A percentile compares a stretch with the other conserved stretches of the same genome.
phyloP scores from a whole-genome alignment of 1,140 invertebrate genomes.

The Cheumatopsyche charites region DNA sequence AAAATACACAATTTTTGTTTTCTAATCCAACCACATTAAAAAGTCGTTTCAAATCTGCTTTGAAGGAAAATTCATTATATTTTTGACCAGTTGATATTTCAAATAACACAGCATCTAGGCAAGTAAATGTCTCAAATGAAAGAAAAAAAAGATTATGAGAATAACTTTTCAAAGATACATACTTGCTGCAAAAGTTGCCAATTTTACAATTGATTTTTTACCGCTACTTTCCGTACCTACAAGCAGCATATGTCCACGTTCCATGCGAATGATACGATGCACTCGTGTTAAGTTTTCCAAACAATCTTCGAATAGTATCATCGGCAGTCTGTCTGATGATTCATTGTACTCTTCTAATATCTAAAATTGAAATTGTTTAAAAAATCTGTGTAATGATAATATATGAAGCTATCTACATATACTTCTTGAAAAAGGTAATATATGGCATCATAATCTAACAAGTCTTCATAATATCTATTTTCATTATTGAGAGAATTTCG shows the following conservation, averaged over 20 bases:
- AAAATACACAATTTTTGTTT: slow-evolving; percentile 78
- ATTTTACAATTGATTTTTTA: slow-evolving; percentile 74
- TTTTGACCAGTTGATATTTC: slow-evolving; percentile 81
- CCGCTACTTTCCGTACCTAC: slow-evolving; percentile 88
- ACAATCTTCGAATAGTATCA: slow-evolving; percentile 90
- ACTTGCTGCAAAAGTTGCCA: slow-evolving; percentile 78
- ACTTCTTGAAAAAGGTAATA: slow-evolving; percentile 86
- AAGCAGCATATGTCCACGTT: slow-evolving; percentile 82
- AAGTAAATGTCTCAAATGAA: background rate
- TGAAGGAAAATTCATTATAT: slow-evolving; percentile 81
- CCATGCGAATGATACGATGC: slow-evolving; percentile 81
- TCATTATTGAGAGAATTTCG: slow-evolving; percentile 80
- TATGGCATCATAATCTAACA: slow-evolving; percentile 86
- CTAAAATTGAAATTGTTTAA: slow-evolving; percentile 54
- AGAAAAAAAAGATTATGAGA: slow-evolving; percentile 1
- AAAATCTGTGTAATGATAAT: background rate
- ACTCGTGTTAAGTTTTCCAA: slow-evolving; percentile 86
- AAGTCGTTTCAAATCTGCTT: slow-evolving; percentile 83
- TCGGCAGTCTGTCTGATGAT: slow-evolving; percentile 68
- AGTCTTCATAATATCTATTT: slow-evolving; percentile 83
- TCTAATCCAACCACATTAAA: slow-evolving; percentile 79
- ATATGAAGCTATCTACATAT: slow-evolving; percentile 29
- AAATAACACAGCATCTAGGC: slow-evolving; percentile 74
- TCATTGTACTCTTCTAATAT: slow-evolving; percentile 89
- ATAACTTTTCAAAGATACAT: slow-evolving; percentile 11